These are phyloP conservation scores for Aythya baeri DNA, from an alignment of 2,113 vertebrate genomes.

Conservation along the genomic window DNA sequence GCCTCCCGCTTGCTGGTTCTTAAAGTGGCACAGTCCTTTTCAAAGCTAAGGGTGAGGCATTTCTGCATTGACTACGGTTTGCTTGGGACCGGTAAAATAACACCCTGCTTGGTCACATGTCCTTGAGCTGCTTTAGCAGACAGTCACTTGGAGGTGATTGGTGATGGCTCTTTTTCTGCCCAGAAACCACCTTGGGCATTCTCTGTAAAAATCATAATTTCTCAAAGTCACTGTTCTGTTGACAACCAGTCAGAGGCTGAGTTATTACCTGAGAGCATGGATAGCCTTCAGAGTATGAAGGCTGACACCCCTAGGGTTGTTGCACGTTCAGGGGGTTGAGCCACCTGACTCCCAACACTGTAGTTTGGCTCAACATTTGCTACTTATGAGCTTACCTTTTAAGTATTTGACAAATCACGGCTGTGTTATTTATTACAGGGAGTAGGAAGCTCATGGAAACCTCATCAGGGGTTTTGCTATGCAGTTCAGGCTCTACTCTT, in stretches of 20 bases:
- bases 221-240: neutral
- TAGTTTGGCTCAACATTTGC: neutral
- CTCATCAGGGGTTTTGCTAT: neutral
- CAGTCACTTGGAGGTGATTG: neutral
- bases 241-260: neutral
- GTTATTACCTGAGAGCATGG: neutral
- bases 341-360: accelerated
- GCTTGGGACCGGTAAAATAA: accelerated
- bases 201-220: neutral
- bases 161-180: accelerated
- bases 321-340: neutral
- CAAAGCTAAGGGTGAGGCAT: neutral
- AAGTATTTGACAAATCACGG: neutral
- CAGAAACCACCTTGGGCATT: neutral
- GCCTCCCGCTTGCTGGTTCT: neutral
- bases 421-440: neutral
- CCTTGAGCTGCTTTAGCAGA: neutral
- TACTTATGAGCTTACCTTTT: neutral
- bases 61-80: neutral
- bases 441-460: neutral
- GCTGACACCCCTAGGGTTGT: neutral
- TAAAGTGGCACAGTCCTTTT: slow-evolving; percentile 26
- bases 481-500: neutral
- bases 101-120: accelerated
- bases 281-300: neutral